Evolutionary conservation across 92 coral and sea anemone species (phyloP), one percentile per base, ranked within the genome.

Genomic region (Bergia sp.): DNA sequence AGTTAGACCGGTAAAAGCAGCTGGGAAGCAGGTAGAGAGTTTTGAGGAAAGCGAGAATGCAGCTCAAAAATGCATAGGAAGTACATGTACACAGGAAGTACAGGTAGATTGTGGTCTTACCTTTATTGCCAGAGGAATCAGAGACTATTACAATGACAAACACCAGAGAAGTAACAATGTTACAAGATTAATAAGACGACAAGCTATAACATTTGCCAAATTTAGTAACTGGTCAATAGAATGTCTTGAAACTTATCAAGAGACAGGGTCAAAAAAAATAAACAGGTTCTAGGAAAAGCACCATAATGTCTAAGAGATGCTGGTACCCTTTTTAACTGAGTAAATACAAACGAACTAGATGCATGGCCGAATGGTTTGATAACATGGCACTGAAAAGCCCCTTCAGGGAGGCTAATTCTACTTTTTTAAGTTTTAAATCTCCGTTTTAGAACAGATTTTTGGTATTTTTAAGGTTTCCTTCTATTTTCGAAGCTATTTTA

Each of bases 131-230:
- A 66, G 79, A 40, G 36, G n/a, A 64, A 81, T 92, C 18, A 80
- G 72, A 55, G 96, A 91, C 55, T 91, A 93, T 61, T 86, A 93
- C 69, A 77, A 73, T 58, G 89, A 93, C 83, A 82, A 86, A 39
- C 92, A 93, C 44, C 72, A 91, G 77, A 91, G 90, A 69, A 81
- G 80, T 82, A 93, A 91, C 80, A 93, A 91, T 69, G 79, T 93
- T 18, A 58, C 65, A 3, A 86, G 94, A 41, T 78, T 93, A 13
- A 93, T 93, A 41, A 90, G 92, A 12, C 75, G 91, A 40, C 92
- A 93, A 73, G 96, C 96, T 5, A 89, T 91, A 23, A 89, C 96
- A 21, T 85, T 89, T 1, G 96, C 94, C 7, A 86, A 88, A 41
- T 90, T 83, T 89, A 84, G 92, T 36, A 66, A 89, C 73, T 87